Evolutionary conservation across 1,140 invertebrate genomes (phyloP).

Genomic region (Nomia melanderi): DNA sequence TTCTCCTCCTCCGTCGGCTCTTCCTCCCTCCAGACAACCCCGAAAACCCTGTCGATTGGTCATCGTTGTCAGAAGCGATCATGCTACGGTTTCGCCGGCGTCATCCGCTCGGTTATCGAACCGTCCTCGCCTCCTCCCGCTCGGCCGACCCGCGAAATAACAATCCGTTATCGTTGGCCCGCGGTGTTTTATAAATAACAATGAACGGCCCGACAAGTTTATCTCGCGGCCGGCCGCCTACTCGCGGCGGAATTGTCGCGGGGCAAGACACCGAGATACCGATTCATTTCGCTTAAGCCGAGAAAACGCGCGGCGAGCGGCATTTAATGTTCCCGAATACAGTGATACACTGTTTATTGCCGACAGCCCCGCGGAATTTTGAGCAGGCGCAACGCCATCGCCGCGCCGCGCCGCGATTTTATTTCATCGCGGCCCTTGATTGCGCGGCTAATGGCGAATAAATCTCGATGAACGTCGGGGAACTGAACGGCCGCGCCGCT

Average conservation of each 20-base stretch:
- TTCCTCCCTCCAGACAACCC: constrained; percentile 16
- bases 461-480: constrained; percentile 38
- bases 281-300: constrained; percentile 47
- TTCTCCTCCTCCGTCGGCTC: no score
- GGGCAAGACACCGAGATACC: background rate
- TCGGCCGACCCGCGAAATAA: constrained; percentile 22
- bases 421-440: background rate
- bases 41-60: constrained; percentile 64
- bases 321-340: constrained; percentile 73
- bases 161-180: background rate
- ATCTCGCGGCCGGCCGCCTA: background rate
- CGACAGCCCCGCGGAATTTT: constrained; percentile 72
- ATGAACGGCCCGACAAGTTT: constrained; percentile 17
- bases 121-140: background rate
- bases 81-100: constrained; percentile 48
- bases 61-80: constrained; percentile 68
- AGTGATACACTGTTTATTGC: constrained; percentile 78
- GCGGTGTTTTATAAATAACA: background rate
- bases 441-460: constrained; percentile 34
- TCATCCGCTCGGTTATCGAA: background rate
- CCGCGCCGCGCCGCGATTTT: constrained; percentile 7
- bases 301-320: constrained; percentile 44
- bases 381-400: constrained; percentile 60
- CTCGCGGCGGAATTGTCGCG: no score
- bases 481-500: background rate